Conservation (phyloP, 2,113 vertebrate species). For the Hydropotes inermis region DNA sequence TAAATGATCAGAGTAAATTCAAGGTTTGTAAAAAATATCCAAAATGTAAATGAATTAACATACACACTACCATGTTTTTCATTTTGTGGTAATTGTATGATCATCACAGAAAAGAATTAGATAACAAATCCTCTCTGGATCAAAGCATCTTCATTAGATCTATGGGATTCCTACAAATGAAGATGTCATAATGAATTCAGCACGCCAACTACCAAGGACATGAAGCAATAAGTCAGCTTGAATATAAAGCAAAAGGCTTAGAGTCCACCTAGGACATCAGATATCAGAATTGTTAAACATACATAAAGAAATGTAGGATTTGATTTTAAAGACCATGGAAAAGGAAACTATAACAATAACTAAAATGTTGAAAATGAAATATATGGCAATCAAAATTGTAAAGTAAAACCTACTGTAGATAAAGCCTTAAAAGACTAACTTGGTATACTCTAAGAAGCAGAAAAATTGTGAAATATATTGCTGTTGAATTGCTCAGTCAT, state of each 20-base stretch:
- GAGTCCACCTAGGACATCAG: background rate
- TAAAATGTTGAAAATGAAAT: background rate
- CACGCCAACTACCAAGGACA: background rate
- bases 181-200: background rate
- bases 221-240: background rate
- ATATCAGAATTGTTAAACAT: background rate
- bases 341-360: background rate
- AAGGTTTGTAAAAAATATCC: background rate
- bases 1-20: slow-evolving; percentile 6
- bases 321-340: background rate
- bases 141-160: background rate
- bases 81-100: background rate
- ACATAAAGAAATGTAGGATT: background rate
- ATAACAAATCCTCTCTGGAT: background rate
- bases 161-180: background rate
- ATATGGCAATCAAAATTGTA: background rate
- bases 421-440: background rate
- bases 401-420: background rate
- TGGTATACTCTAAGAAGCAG: background rate
- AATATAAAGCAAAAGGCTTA: background rate
- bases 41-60: background rate
- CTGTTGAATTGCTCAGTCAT: background rate
- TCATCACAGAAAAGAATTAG: background rate
- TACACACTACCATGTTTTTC: background rate
- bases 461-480: background rate